Conservation (phyloP, 2,797 vertebrate species). For the Mionectes olivaceus region DNA sequence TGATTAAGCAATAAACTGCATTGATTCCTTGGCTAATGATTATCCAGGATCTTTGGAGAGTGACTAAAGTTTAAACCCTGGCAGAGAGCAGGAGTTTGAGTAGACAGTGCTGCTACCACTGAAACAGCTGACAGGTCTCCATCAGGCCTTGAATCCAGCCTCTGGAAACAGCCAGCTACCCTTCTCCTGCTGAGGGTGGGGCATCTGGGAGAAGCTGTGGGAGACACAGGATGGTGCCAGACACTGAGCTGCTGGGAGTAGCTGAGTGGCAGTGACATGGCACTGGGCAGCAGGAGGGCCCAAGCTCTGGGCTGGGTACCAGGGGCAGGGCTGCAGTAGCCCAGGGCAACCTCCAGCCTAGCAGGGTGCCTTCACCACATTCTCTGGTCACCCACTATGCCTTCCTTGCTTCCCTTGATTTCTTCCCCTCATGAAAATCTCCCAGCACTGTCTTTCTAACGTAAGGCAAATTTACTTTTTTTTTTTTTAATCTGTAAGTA, state of each 20-base stretch:
- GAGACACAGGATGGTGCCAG: too few relatives aligned
- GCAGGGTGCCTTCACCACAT: accelerated
- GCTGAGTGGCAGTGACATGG: background rate
- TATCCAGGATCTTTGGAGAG: background rate
- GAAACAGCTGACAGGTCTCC: background rate
- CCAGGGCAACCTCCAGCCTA: background rate
- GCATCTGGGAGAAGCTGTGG: background rate
- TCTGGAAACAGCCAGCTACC: background rate
- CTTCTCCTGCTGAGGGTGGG: background rate
- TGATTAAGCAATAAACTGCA: background rate
- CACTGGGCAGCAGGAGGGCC: background rate
- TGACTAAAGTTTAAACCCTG: constrained; percentile 23
- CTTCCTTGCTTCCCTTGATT: background rate
- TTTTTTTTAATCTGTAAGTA: background rate
- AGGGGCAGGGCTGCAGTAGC: background rate
- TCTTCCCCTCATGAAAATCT: background rate
- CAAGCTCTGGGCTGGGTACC: background rate
- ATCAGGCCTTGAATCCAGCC: background rate
- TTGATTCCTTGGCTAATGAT: constrained; percentile 44
- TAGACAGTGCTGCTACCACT: background rate
- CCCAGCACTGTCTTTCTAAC: background rate
- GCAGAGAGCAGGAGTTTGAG: background rate
- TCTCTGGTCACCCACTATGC: background rate
- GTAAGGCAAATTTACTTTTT: background rate
- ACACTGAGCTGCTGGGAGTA: background rate